Percentiles rank a stretch among this genome's conserved stretches.
These are phyloP conservation scores for Athene noctua DNA, from an alignment of 2,113 vertebrate genomes.

Conservation along the genomic window DNA sequence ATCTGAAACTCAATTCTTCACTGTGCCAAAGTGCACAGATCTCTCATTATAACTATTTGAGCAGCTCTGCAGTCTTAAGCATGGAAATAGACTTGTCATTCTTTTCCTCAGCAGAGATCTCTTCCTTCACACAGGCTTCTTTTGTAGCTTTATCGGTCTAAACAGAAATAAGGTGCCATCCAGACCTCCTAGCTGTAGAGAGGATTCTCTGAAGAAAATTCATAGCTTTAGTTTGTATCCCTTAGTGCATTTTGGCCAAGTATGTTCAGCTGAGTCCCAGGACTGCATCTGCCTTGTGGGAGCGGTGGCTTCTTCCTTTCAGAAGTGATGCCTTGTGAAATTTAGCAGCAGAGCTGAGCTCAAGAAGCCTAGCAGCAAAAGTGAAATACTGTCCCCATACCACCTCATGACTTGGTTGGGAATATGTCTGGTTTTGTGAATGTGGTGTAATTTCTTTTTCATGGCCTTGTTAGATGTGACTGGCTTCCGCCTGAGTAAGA, in stretches of 20 bases:
- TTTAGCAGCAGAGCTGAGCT: background rate
- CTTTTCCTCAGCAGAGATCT: background rate
- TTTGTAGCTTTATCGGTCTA: background rate
- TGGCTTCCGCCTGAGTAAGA: background rate
- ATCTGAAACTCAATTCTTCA: constrained; percentile 23
- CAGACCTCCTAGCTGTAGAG: background rate
- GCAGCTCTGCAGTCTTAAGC: background rate
- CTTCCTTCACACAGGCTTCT: background rate
- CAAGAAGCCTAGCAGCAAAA: background rate
- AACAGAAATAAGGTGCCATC: background rate
- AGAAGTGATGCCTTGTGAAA: background rate
- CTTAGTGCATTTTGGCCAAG: background rate
- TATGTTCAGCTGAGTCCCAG: background rate
- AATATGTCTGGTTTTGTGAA: background rate
- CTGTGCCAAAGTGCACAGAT: constrained; percentile 13
- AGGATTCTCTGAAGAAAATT: background rate
- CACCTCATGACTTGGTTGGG: background rate
- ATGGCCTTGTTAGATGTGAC: background rate
- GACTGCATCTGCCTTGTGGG: background rate
- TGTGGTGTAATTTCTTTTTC: background rate
- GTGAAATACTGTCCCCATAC: background rate
- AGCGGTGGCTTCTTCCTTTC: background rate
- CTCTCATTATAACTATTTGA: background rate
- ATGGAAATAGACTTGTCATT: background rate
- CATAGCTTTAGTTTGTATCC: background rate